These are phyloP conservation scores for Metopia argyrocephala DNA, from an alignment of 2,888 invertebrate genomes.

Conservation along the genomic window DNA sequence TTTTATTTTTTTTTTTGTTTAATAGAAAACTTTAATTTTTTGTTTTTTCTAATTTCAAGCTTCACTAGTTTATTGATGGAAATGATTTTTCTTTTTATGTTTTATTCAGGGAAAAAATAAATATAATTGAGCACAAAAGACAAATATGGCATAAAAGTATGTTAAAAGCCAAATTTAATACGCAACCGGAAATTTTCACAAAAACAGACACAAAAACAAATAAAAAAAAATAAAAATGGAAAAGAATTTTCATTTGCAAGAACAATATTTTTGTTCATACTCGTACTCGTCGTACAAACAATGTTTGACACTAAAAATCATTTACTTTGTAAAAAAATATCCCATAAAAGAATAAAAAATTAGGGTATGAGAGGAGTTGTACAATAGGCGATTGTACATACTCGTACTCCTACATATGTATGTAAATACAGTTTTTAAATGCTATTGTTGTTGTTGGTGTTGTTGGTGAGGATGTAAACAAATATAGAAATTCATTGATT, in stretches of 20 bases:
- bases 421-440: too few species aligned
- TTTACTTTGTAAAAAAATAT: background rate
- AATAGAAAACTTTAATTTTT: slow-evolving; percentile 4
- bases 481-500: slow-evolving; percentile 36
- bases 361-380: background rate
- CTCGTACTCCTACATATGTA: too few species aligned
- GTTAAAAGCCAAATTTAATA: slow-evolving; percentile 58
- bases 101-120: slow-evolving; percentile 27
- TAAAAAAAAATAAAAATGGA: too few species aligned
- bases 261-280: slow-evolving; percentile 9
- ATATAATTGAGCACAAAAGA: slow-evolving; percentile 24
- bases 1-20: background rate
- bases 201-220: slow-evolving; percentile 36
- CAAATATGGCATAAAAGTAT: slow-evolving; percentile 37
- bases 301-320: background rate
- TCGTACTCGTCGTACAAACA: background rate
- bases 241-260: slow-evolving; percentile 10
- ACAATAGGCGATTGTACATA: too few species aligned
- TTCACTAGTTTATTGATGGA: slow-evolving; percentile 68
- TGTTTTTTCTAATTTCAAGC: slow-evolving; percentile 73
- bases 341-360: background rate
- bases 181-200: slow-evolving; percentile 58
- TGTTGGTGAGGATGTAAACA: background rate
- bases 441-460: too few species aligned
- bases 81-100: background rate